Conservation (phyloP, 2,113 vertebrate genomes). For the Piprites chloris region DNA sequence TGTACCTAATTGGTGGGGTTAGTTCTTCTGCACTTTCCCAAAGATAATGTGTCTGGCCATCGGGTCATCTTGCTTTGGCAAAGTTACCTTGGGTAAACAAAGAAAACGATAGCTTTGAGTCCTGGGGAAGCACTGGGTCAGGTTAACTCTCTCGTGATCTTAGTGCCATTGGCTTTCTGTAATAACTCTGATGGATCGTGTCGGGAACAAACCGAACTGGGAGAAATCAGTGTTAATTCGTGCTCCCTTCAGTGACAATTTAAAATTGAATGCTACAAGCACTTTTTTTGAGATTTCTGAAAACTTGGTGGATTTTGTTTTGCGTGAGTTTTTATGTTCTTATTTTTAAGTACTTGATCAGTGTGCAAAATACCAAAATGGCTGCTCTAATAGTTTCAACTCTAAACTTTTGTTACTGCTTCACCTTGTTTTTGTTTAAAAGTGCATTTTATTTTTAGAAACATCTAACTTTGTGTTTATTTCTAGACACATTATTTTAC, state of each 20-base stretch:
- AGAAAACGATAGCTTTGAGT: background rate
- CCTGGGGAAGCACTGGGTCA: background rate
- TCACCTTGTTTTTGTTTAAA: background rate
- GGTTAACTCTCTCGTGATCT: background rate
- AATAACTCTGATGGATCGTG: accelerated
- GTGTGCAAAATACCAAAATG: background rate
- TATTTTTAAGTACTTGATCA: background rate
- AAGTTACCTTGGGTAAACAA: background rate
- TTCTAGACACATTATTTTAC: background rate
- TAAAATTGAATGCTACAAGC: background rate
- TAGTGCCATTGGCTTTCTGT: background rate
- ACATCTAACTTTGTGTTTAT: background rate
- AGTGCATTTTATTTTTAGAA: background rate
- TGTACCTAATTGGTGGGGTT: background rate
- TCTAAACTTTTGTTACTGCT: background rate
- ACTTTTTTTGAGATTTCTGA: background rate
- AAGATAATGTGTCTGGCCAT: background rate
- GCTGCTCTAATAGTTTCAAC: background rate
- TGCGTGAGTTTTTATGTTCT: background rate
- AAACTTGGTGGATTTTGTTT: background rate
- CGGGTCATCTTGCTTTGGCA: background rate
- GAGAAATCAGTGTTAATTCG: background rate
- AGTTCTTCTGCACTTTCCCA: background rate
- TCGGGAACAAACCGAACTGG: background rate
- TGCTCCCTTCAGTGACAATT: background rate